Evolutionary conservation across 2,113 vertebrate species (phyloP), one percentile per base, ranked within the genome.

Genomic region (Tragelaphus strepsiceros): DNA sequence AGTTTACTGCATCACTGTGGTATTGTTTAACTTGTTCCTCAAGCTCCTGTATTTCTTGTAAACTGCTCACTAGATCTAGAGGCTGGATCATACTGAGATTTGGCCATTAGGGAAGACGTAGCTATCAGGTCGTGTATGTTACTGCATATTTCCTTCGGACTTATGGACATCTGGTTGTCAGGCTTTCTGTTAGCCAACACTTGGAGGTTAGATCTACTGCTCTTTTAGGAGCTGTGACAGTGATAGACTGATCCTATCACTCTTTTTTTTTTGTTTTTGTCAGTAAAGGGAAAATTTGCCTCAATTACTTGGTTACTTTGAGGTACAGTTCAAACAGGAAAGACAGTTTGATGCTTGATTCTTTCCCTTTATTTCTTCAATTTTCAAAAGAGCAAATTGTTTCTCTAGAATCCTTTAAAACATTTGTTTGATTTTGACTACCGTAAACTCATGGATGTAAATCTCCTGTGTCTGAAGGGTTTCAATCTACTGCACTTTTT

Each of bases 311-410:
- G 54, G 5, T 64, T 54, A 59, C 49, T 67, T 35, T 84, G 56
- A 22, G 53, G 32, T 59, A 28, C 15, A 39, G 14, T 54, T 96
- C n/a, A 59, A 59, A 24, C 12, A 84, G 84, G 43, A 80, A 67
- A 67, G 54, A 39, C 30, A 59, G 15, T 77, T 64, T 54, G 15
- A 35, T 6, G 64, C 21, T 54, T 12, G 12, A 21, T 80, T 88
- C 74, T 46, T 71, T 74, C 28, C 74, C 9, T 82, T 59, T 58
- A 59, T 61, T 61, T 59, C 39, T 86, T 64, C 12, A 9, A 21
- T 74, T 97, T 91, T 91, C 39, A 95, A 53, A 86, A 93, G 24
- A 90, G 32, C 28, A 39, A 24, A 26, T 39, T 59, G 61, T 46
- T 90, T 84, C 88, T 81, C 77, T 67, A 32, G 59, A 39, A 21